Evolutionary conservation across 2,888 invertebrate genomes (phyloP).

Genomic region (Eupithecia exiguata): DNA sequence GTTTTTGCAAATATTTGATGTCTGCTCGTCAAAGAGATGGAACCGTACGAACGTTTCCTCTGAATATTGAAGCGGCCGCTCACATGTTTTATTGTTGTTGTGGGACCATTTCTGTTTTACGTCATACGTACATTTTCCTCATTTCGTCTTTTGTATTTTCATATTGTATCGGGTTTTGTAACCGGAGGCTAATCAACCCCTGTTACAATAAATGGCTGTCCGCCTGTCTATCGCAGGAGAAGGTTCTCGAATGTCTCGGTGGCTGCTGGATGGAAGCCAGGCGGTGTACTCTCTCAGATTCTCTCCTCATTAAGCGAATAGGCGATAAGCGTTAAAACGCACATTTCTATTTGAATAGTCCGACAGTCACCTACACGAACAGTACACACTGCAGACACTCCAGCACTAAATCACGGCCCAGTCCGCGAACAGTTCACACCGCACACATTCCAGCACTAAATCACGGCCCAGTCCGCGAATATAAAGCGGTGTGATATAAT

Average conservation of each 20-base stretch:
- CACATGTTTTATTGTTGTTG: constrained; percentile 3
- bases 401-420: neutral
- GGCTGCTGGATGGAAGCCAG: neutral
- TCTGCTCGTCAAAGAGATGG: constrained; percentile 6
- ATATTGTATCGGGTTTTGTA: neutral
- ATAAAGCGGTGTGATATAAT: neutral
- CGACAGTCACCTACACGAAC: neutral
- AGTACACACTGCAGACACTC: neutral
- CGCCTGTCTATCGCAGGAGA: neutral
- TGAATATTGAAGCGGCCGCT: constrained; percentile 21
- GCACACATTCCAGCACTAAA: neutral
- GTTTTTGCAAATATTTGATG: constrained; percentile 24
- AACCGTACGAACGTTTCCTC: constrained; percentile 5
- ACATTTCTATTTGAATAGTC: too few relatives aligned
- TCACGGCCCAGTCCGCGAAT: neutral
- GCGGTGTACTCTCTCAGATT: neutral
- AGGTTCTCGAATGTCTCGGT: neutral
- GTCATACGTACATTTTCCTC: neutral
- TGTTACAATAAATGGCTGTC: neutral
- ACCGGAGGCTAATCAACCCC: neutral
- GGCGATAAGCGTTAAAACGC: too few relatives aligned
- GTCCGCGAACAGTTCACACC: neutral
- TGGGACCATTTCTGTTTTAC: constrained; percentile 10
- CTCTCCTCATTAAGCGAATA: too few relatives aligned
- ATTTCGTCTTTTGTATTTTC: neutral